Evolutionary conservation across 2,888 invertebrate species (phyloP), one percentile per base, ranked within the genome.

Genomic region (Parthenolecanium corni): DNA sequence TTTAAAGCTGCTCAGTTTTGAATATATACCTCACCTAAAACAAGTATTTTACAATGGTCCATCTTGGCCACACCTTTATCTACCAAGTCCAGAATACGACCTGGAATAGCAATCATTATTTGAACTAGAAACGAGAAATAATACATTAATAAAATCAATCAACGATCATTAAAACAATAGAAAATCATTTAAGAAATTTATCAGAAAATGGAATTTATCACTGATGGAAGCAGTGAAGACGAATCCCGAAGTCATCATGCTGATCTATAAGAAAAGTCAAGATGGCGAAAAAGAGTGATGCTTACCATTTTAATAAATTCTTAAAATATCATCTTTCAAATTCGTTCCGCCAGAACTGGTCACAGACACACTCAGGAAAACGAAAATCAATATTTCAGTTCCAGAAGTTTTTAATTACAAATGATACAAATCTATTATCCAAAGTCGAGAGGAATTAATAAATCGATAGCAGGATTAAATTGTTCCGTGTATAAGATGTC

Each of bases 331-430:
- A 77, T 98, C 97, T 74, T 95, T 87, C 72, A 91, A 80, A 77
- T 89, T 89, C 70, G 97, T 98, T 71, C 98, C 98, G 74, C 98
- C 98, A 69, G 98, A 98, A 71, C 97, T 97, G 67, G 98, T 97
- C 98, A 98, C n/a, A n/a, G n/a, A n/a, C n/a, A n/a, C n/a, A n/a
- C n/a, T n/a, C n/a, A n/a, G n/a, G n/a, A n/a, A n/a, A n/a, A n/a
- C n/a, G n/a, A n/a, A n/a, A n/a, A n/a, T n/a, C n/a, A n/a, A n/a
- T n/a, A n/a, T n/a, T n/a, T n/a, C n/a, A n/a, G n/a, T n/a, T n/a
- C n/a, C n/a, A n/a, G n/a, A n/a, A n/a, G n/a, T n/a, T n/a, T n/a
- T n/a, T n/a, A n/a, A n/a, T n/a, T n/a, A n/a, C n/a, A n/a, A n/a
- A n/a, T n/a, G n/a, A n/a, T n/a, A n/a, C n/a, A n/a, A n/a, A n/a